Evolutionary conservation across 1,140 invertebrate genomes (phyloP), one percentile per base, ranked within the genome.

Genomic region (Drosophila sulfurigaster): DNA sequence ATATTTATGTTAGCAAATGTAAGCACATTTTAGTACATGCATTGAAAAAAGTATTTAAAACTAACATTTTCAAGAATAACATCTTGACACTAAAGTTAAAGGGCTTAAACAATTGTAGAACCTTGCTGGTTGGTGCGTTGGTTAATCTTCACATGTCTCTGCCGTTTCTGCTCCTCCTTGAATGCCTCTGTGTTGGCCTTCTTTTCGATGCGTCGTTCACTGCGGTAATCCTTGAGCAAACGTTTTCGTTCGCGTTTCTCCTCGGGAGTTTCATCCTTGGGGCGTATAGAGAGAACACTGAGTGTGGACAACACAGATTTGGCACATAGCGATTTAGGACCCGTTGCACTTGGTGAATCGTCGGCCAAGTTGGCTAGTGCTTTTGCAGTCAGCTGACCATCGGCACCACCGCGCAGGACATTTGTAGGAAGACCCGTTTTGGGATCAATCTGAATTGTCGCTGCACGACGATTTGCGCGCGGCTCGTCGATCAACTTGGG

Each of bases 111-210:
- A 91, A 96, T 95, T 92, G 93, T 94, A 72, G 95, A 96, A 45
- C 95, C 96, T 92, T 96, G 95, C 73, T 96, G 91, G 92, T 96
- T 96, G 82, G 94, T 94, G 86, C 92, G 95, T 78, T 96, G 96
- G 89, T 97, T 97, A 63, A 97, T 93, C 70, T 95, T 92, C 60
- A 97, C 95, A 90, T 97, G 96, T 82, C 96, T 95, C 92, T 97
- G 96, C 35, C 94, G 93, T 89, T 97, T 97, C 93, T 97, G 96
- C 92, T 99, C 97, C 78, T 97, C 96, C 91, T 97, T 98, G 92
- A 99, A 99, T 0, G 97, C 97, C 67, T 95, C 92, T 20, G 94
- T 95, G 90, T 98, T 99, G 0, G 95, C 94, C 91, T 99, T 99
- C 92, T 96, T 96, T 91, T 99, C 98, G 65, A 95, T 88, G 91